Evolutionary conservation across 2,888 invertebrate genomes (phyloP).

Genomic region (Syrista parreyssii): DNA sequence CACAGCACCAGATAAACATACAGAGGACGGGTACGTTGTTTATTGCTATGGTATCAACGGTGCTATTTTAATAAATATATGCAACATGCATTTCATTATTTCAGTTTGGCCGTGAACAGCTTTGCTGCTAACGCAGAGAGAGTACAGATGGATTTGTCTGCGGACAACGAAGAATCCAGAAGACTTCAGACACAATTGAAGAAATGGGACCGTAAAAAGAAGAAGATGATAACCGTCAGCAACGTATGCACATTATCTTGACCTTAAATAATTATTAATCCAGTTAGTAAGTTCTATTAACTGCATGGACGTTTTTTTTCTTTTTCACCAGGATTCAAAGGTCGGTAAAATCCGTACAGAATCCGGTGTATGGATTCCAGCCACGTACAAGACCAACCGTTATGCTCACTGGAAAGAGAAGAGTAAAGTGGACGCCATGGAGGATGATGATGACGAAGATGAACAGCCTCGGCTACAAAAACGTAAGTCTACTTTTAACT

Average conservation of each 20-base stretch:
- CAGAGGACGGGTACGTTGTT: constrained; percentile 78
- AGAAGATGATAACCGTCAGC: constrained; percentile 88
- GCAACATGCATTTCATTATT: constrained; percentile 30
- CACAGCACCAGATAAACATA: constrained; percentile 84
- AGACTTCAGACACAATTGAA: constrained; percentile 73
- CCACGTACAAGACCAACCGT: constrained; percentile 91
- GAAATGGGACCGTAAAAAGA: constrained; percentile 95
- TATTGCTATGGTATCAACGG: not conserved
- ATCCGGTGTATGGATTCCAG: constrained; percentile 94
- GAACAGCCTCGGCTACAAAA: constrained; percentile 41
- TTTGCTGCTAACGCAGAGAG: constrained; percentile 85
- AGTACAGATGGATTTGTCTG: constrained; percentile 85
- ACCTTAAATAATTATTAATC: constrained; percentile 5
- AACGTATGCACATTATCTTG: constrained; percentile 66
- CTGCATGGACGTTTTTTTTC: not conserved
- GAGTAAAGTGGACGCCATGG: constrained; percentile 70
- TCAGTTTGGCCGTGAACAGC: constrained; percentile 78
- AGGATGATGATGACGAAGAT: constrained; percentile 67
- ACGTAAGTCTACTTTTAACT: constrained; percentile 36
- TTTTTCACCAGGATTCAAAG: constrained; percentile 67
- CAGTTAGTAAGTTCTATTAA: not conserved
- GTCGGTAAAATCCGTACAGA: constrained; percentile 91
- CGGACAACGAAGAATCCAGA: constrained; percentile 79
- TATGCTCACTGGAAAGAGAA: constrained; percentile 89
- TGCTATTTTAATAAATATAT: not conserved